These are phyloP conservation scores for Podargus strigoides DNA, from an alignment of 2,797 vertebrate genomes.

Conservation along the genomic window DNA sequence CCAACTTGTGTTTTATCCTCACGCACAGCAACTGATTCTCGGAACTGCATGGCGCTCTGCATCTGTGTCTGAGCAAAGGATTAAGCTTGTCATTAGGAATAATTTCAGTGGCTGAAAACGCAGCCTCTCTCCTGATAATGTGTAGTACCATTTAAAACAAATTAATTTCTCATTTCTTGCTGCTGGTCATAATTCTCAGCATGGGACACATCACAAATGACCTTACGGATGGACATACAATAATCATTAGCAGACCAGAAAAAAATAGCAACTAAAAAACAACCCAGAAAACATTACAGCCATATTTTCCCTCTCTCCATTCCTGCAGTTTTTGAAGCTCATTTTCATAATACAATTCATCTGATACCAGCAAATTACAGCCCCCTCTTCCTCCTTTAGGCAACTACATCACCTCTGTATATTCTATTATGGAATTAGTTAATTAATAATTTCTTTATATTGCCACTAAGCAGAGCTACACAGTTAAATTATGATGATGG, in stretches of 20 bases:
- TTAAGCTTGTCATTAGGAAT: conserved; percentile 65
- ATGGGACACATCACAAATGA: conserved; percentile 67
- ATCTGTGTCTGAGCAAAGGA: conserved; percentile 37
- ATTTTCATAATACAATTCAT: conserved; percentile 60
- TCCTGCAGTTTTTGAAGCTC: conserved; percentile 25
- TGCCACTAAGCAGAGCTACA: conserved; percentile 53
- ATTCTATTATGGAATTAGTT: conserved; percentile 54
- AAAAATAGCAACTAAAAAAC: not conserved
- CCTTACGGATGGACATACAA: conserved; percentile 67
- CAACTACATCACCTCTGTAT: conserved; percentile 26
- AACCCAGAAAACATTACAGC: not conserved
- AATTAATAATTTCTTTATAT: conserved; percentile 65
- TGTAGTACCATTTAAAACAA: conserved; percentile 73
- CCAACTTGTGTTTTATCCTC: not conserved
- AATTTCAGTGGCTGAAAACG: conserved; percentile 51
- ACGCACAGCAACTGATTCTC: not conserved
- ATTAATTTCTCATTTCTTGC: conserved; percentile 79
- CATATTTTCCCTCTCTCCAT: not conserved
- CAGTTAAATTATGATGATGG: conserved; percentile 1
- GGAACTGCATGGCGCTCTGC: not conserved
- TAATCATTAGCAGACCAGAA: conserved; percentile 45
- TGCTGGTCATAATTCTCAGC: conserved; percentile 71
- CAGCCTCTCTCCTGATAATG: conserved; percentile 64
- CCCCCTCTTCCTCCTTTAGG: conserved; percentile 21
- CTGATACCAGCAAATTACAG: conserved; percentile 48